These are phyloP conservation scores for Frieseomelitta varia DNA, from an alignment of 1,140 invertebrate genomes.

Conservation along the genomic window DNA sequence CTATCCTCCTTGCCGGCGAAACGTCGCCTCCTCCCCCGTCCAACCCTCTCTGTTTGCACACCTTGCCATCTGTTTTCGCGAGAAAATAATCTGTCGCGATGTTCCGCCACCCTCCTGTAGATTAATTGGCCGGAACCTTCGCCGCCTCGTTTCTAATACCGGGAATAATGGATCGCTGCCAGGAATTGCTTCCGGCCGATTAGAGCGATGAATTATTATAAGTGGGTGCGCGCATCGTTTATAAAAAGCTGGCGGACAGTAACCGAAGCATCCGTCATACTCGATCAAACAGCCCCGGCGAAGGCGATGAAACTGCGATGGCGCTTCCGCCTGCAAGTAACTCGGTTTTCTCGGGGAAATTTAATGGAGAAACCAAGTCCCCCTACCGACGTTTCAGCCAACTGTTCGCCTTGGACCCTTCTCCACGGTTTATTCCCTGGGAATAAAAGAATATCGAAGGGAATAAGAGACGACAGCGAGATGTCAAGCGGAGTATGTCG, in stretches of 20 bases:
- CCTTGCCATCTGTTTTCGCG: constrained; percentile 9
- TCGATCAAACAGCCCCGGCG: constrained; percentile 30
- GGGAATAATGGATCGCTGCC: constrained; percentile 16
- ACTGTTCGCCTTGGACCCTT: background rate
- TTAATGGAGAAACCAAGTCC: background rate
- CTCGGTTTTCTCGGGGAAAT: background rate
- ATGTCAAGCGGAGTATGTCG: background rate
- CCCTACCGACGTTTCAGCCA: background rate
- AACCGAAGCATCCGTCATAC: constrained; percentile 38
- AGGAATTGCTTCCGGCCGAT: constrained; percentile 11
- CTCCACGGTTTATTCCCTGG: background rate
- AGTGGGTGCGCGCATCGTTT: constrained; percentile 11
- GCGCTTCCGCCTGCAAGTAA: too few species aligned
- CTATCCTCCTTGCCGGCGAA: background rate
- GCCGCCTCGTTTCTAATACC: background rate
- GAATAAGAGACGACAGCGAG: background rate
- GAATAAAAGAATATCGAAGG: background rate
- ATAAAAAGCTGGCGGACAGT: background rate
- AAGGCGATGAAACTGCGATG: background rate
- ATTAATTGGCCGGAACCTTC: constrained; percentile 9
- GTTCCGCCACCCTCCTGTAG: background rate
- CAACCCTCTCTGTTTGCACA: background rate
- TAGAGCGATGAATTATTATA: constrained; percentile 31
- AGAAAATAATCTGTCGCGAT: background rate
- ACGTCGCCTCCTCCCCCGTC: too few species aligned